phyloP scores from a whole-genome alignment of 1,140 invertebrate genomes.

The Bombus confusus region DNA sequence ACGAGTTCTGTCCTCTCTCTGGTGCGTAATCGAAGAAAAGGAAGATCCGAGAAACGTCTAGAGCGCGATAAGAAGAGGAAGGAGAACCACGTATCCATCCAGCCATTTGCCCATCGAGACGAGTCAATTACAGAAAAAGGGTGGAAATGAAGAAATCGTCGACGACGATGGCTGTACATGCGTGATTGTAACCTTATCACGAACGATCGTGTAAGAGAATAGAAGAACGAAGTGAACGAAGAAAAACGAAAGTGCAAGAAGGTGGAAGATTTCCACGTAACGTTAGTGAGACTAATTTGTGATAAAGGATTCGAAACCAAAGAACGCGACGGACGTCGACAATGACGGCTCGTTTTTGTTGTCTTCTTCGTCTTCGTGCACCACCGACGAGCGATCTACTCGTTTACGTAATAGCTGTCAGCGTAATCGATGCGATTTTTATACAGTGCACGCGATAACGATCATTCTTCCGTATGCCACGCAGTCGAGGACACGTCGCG shows the following conservation, averaged over 20 bases:
- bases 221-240: not conserved
- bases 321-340: slow-evolving; percentile 65
- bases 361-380: slow-evolving; percentile 53
- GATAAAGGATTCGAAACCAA: slow-evolving; percentile 78
- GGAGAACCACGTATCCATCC: slow-evolving; percentile 43
- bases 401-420: slow-evolving; percentile 47
- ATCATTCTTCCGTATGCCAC: slow-evolving; percentile 55
- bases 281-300: slow-evolving; percentile 80
- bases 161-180: slow-evolving; percentile 3
- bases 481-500: slow-evolving; percentile 38
- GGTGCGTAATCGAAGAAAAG: not conserved
- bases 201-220: not conserved
- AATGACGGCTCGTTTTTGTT: slow-evolving; percentile 56
- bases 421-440: slow-evolving; percentile 49
- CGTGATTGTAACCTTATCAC: not conserved
- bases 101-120: slow-evolving; percentile 64
- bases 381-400: slow-evolving; percentile 46
- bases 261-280: slow-evolving; percentile 43
- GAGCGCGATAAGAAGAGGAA: slow-evolving; percentile 4
- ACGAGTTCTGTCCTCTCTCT: not conserved
- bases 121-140: slow-evolving; percentile 73
- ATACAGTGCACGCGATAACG: slow-evolving; percentile 51
- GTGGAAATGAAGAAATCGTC: slow-evolving; percentile 26
- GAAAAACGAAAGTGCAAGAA: not conserved
- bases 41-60: not conserved